A percentile compares a stretch with the other conserved stretches of the same genome.
These are phyloP conservation scores for Microplitis deprimator DNA, from an alignment of 2,888 invertebrate species.

Conservation along the genomic window DNA sequence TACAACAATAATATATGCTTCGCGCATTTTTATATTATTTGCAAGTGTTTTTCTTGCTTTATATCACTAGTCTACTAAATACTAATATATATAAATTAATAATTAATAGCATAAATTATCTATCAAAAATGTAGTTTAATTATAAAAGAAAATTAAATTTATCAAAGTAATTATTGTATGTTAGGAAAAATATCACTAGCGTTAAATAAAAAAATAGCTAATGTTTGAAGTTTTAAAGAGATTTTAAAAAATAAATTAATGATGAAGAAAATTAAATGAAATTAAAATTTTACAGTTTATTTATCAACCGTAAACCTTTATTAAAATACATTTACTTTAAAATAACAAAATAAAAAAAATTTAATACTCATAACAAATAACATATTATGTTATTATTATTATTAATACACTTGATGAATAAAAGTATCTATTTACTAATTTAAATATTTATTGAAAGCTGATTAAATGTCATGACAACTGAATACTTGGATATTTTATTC, in stretches of 20 bases:
- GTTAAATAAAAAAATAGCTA: neutral
- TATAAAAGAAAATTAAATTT: neutral
- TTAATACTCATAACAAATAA: neutral
- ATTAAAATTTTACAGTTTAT: neutral
- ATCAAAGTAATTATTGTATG: neutral
- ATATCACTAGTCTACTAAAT: neutral
- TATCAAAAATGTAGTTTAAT: neutral
- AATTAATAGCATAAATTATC: neutral
- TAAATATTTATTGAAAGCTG: neutral
- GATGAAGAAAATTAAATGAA: neutral
- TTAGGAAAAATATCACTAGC: conserved; percentile 13
- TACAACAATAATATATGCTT: conserved; percentile 17
- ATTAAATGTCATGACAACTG: neutral
- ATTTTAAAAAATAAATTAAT: conserved; percentile 3
- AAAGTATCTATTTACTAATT: neutral
- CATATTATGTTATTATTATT: neutral
- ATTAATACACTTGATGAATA: neutral
- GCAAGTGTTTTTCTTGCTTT: conserved; percentile 15
- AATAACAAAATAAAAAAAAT: neutral
- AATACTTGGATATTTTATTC: conserved; percentile 5
- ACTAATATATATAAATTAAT: neutral
- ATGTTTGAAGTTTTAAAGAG: neutral
- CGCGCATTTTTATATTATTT: conserved; percentile 30
- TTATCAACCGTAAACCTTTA: neutral
- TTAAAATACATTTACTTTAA: neutral